Evolutionary conservation across 1,140 invertebrate species (phyloP), one percentile per base, ranked within the genome.

Genomic region (Mycetomoellerius zeteki): DNA sequence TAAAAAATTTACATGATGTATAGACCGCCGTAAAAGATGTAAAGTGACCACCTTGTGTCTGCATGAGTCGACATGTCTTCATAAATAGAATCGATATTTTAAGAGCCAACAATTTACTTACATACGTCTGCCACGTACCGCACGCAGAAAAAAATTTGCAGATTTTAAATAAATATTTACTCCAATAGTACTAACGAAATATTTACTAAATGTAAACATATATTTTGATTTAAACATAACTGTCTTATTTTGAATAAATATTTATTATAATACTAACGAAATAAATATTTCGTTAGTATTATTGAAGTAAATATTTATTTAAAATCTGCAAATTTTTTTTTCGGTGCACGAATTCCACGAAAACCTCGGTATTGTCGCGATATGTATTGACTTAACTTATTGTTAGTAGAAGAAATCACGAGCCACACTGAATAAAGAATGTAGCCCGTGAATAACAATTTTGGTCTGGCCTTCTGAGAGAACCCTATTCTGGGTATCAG

Each of bases 1-100:
- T 81, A 27, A 78, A 78, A 81, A 24, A 64, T 77, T 77, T 30
- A 75, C 12, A 52, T 16, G 56, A 60, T 2, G 54, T 76, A 76
- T 19, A 27, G 75, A 27, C 37, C 12, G 56, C 7, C 14, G 16
- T 47, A 47, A 77, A 47, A 37, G 4, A 43, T 33, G 24, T 21
- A 60, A 76, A 19, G 21, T 12, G 14, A 12, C 10, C 33, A 16
- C 8, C 47, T 19, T 16, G 19, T 56, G 10, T 52, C 19, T 16
- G 6, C 62, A 30, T 6, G 16, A 37, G 16, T 33, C 16, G 16
- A 7, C 27, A 14, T 75, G 14, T 77, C 54, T 54, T 54, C 69
- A 52, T 52, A n/a, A 56, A n/a, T 43, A 62, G 56, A 43, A 62
- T 77, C 56, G 33, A 60, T 77, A 43, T 37, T 77, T 33, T 16